Conservation (phyloP, 2,113 vertebrate species). For the Syrrhaptes paradoxus region DNA sequence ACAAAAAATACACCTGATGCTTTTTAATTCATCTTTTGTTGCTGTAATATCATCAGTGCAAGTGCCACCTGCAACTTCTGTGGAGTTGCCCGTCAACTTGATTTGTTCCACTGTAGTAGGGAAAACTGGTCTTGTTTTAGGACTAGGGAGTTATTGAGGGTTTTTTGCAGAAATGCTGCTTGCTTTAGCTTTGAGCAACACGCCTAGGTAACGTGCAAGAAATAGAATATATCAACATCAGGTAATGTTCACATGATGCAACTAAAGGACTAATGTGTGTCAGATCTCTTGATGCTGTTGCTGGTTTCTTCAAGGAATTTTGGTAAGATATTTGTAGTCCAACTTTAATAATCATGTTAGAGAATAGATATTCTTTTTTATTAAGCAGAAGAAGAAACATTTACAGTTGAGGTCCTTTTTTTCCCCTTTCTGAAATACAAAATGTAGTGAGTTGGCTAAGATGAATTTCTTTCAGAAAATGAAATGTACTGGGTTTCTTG, state of each 20-base stretch:
- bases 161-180: background rate
- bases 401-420: background rate
- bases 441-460: background rate
- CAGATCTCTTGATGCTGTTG: background rate
- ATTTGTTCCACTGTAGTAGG: background rate
- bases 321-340: background rate
- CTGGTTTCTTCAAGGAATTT: background rate
- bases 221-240: background rate
- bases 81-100: background rate
- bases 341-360: background rate
- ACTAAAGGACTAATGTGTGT: background rate
- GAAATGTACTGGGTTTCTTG: background rate
- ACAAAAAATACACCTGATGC: background rate
- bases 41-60: background rate
- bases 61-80: background rate
- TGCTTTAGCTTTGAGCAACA: background rate
- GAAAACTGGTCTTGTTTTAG: background rate
- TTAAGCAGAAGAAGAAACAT: background rate
- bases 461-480: background rate
- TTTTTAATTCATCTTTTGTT: background rate
- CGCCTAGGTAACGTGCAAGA: background rate
- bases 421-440: rapidly evolving
- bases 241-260: rapidly evolving
- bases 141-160: background rate
- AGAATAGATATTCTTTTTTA: background rate